Conservation (phyloP, 2,797 vertebrate genomes). For the Arnoldichthys spilopterus region DNA sequence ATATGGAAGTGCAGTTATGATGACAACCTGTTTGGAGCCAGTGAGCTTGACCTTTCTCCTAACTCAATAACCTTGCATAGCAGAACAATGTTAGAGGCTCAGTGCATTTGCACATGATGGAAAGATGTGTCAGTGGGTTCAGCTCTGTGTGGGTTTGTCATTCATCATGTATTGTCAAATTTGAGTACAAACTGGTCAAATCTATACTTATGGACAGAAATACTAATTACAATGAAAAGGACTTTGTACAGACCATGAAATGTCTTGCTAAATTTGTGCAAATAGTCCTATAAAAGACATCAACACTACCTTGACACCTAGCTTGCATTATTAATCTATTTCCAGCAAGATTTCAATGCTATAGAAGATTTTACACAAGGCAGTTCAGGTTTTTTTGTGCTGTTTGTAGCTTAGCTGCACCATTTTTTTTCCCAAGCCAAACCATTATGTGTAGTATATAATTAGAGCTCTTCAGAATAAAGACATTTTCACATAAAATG, state of each 20-base stretch:
- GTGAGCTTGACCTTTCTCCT: constrained; percentile 28
- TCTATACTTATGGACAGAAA: background rate
- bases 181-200: background rate
- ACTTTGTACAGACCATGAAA: background rate
- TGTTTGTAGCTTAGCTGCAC: no score
- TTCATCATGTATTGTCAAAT: background rate
- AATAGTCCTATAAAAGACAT: no score
- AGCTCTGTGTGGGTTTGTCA: background rate
- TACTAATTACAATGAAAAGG: background rate
- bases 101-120: constrained; percentile 3
- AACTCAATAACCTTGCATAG: constrained; percentile 28
- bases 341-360: no score
- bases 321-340: no score
- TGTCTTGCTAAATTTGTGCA: no score
- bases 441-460: no score
- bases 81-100: constrained; percentile 11
- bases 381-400: no score
- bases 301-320: no score
- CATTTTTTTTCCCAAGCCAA: no score
- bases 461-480: no score
- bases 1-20: constrained; percentile 31
- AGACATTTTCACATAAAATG: no score
- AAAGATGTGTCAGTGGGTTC: constrained; percentile 15
- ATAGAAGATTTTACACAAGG: no score
- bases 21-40: constrained; percentile 36